Evolutionary conservation across 2,797 vertebrate species (phyloP).

Genomic region (Tinamus major): DNA sequence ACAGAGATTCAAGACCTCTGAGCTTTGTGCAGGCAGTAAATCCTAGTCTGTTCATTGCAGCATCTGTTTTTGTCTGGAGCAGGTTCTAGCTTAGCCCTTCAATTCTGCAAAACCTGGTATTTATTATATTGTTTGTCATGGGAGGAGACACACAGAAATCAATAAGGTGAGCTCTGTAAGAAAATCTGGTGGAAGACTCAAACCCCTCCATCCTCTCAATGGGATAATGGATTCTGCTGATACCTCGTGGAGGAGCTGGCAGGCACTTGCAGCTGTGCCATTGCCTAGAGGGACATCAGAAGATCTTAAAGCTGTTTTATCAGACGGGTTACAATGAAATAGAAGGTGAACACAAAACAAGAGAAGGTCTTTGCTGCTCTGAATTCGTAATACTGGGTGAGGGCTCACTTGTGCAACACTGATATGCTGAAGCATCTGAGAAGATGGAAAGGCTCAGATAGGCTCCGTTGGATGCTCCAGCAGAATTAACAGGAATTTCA

Average conservation of each 20-base stretch:
- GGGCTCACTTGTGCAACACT: not conserved
- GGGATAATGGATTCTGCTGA: fast-evolving
- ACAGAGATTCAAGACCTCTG: not conserved
- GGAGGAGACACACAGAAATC: not conserved
- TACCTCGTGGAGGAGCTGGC: not conserved
- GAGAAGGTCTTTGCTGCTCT: not conserved
- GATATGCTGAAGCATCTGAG: not conserved
- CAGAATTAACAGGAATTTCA: too few species aligned
- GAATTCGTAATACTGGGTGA: not conserved
- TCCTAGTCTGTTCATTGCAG: not conserved
- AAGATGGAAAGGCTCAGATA: too few species aligned
- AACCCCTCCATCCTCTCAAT: not conserved
- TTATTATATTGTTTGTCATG: not conserved
- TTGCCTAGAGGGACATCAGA: not conserved
- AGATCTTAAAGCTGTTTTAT: not conserved
- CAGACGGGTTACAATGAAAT: not conserved
- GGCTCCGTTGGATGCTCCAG: too few species aligned
- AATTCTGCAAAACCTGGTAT: not conserved
- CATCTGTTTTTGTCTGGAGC: not conserved
- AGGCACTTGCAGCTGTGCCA: not conserved
- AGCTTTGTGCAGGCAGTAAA: not conserved
- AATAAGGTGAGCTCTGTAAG: fast-evolving
- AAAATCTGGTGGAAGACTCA: not conserved
- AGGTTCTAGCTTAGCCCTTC: not conserved
- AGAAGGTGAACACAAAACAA: fast-evolving